Conservation (phyloP, 2,797 vertebrate genomes). For the Oreochromis grahami region DNA sequence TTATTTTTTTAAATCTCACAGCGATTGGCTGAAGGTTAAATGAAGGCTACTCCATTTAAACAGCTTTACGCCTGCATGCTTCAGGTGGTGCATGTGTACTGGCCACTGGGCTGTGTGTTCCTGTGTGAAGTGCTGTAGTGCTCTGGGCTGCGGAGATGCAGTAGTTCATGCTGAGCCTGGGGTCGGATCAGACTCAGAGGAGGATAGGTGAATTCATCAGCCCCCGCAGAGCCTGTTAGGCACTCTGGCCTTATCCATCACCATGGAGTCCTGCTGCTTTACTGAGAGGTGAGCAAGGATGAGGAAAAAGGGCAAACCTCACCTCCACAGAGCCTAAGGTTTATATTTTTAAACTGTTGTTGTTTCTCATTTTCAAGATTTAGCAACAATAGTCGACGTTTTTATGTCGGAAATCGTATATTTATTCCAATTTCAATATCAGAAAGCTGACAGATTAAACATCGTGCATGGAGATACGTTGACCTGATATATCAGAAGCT, state of each 20-base stretch:
- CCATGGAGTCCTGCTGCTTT: constrained; percentile 12
- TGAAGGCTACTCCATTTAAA: not conserved
- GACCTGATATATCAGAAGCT: not conserved
- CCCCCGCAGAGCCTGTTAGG: constrained; percentile 39
- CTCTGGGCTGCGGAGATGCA: constrained; percentile 18
- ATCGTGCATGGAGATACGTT: not conserved
- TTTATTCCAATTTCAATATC: not conserved
- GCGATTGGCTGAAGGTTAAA: constrained; percentile 12
- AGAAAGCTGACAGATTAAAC: not conserved
- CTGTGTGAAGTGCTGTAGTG: not conserved
- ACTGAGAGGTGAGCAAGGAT: not conserved
- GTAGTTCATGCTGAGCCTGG: constrained; percentile 34
- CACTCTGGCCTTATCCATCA: constrained; percentile 49
- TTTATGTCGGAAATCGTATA: not conserved
- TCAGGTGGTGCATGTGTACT: constrained; percentile 7
- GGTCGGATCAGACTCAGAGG: constrained; percentile 40
- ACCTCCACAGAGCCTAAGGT: not conserved
- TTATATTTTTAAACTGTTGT: not conserved
- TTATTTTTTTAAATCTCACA: not conserved
- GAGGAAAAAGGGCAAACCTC: not conserved
- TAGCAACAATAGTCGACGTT: not conserved
- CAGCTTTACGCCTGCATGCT: not conserved
- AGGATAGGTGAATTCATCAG: constrained; percentile 57
- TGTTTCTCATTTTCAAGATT: not conserved
- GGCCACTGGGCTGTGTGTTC: constrained; percentile 16